A percentile compares a stretch with the other conserved stretches of the same genome.
phyloP scores from a whole-genome alignment of 2,113 vertebrate species.

The Montifringilla adamsi region DNA sequence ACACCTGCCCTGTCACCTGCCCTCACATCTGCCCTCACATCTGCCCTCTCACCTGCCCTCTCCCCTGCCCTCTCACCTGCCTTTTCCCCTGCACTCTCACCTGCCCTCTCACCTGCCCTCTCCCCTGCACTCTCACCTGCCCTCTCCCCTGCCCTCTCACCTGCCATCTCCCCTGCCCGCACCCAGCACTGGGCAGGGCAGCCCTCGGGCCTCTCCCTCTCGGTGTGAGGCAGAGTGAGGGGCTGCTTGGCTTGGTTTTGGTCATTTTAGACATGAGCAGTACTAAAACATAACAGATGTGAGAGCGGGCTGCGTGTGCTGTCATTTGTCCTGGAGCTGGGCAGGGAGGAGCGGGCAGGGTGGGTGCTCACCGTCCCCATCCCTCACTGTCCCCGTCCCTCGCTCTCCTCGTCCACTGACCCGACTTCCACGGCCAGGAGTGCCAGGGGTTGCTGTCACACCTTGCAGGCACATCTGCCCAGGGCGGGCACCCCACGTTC shows the following conservation, averaged over 20 bases:
- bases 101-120: background rate
- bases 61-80: too few species aligned
- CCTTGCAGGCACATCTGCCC: background rate
- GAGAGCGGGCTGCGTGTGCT: fast-evolving
- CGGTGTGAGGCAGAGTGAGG: background rate
- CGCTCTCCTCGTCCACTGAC: fast-evolving
- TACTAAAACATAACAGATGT: constrained; percentile 27
- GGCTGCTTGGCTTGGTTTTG: constrained; percentile 33
- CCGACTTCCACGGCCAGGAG: fast-evolving
- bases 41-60: background rate
- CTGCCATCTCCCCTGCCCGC: background rate
- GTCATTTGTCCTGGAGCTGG: background rate
- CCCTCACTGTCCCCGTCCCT: background rate
- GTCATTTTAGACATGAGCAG: constrained; percentile 45
- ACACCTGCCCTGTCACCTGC: background rate
- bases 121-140: background rate
- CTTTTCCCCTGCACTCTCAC: background rate
- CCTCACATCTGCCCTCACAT: background rate
- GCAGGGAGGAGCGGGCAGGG: background rate
- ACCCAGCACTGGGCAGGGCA: background rate
- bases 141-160: too few species aligned
- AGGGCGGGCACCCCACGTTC: too few species aligned
- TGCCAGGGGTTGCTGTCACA: background rate
- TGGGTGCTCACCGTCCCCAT: background rate
- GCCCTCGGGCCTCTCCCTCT: background rate